Evolutionary conservation across 2,888 invertebrate genomes (phyloP).

Genomic region (Diarsia rubi): DNA sequence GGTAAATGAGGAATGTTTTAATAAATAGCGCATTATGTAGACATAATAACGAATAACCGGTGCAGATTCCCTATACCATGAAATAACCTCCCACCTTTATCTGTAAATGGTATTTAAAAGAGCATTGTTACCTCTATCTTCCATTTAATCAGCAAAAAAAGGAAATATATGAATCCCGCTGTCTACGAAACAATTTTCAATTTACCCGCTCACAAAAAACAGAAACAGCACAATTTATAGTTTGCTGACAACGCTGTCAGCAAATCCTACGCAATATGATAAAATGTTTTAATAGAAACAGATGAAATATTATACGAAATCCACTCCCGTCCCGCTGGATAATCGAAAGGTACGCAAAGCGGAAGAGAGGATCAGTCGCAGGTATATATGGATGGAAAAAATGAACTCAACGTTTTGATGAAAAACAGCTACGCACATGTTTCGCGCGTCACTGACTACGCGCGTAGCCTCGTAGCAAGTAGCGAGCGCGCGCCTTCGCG

Average conservation of each 20-base stretch:
- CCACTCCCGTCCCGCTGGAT: constrained; percentile 71
- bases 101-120: constrained; percentile 9
- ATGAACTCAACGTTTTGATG: constrained; percentile 74
- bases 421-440: constrained; percentile 72
- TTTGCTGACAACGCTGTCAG: constrained; percentile 69
- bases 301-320: constrained; percentile 71
- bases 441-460: constrained; percentile 73
- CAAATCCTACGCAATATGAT: constrained; percentile 66
- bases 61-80: too few species aligned
- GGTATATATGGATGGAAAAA: constrained; percentile 68
- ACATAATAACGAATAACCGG: constrained; percentile 1
- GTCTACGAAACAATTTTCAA: constrained; percentile 56
- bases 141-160: constrained; percentile 12
- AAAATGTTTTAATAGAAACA: constrained; percentile 70
- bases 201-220: constrained; percentile 48
- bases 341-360: constrained; percentile 72
- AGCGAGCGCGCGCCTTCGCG: constrained; percentile 52
- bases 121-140: not conserved
- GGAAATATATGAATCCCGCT: constrained; percentile 34
- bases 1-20: constrained; percentile 10
- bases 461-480: constrained; percentile 57
- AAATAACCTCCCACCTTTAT: not conserved
- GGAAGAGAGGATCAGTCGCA: constrained; percentile 73
- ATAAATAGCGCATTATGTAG: constrained; percentile 8
- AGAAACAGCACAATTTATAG: constrained; percentile 66